Conservation (phyloP, 2,113 vertebrate species). For the Bos indicus region DNA sequence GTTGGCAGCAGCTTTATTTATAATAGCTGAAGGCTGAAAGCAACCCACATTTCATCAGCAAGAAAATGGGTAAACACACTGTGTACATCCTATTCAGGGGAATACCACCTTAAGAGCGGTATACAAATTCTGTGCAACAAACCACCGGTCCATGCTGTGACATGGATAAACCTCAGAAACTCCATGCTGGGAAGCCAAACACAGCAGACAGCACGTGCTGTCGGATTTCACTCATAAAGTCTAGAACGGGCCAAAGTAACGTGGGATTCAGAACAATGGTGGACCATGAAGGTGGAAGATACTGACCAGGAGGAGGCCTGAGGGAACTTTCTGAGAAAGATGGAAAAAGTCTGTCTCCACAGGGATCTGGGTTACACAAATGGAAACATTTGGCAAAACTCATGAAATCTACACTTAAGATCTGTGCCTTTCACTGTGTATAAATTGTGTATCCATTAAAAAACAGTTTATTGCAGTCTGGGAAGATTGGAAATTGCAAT, state of each 20-base stretch:
- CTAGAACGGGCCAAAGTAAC: background rate
- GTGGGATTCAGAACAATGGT: background rate
- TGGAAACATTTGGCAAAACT: background rate
- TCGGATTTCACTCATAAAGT: background rate
- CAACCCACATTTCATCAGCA: background rate
- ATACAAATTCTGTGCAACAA: background rate
- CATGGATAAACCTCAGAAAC: background rate
- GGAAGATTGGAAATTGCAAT: background rate
- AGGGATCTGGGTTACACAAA: background rate
- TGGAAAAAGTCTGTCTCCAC: background rate
- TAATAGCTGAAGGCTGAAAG: background rate
- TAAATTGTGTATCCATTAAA: background rate
- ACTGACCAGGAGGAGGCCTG: background rate
- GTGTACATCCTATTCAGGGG: background rate
- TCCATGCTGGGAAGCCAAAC: background rate
- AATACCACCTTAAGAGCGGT: background rate
- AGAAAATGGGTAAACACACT: background rate
- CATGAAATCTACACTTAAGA: background rate
- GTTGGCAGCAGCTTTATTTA: background rate
- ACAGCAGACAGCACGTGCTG: background rate
- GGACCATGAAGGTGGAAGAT: background rate
- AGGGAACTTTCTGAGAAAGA: background rate
- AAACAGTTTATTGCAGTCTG: background rate
- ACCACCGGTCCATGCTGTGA: background rate
- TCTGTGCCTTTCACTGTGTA: background rate